A percentile compares a stretch with the other conserved stretches of the same genome.
These are phyloP conservation scores for Solea senegalensis DNA, from an alignment of 2,113 vertebrate species.

Conservation along the genomic window DNA sequence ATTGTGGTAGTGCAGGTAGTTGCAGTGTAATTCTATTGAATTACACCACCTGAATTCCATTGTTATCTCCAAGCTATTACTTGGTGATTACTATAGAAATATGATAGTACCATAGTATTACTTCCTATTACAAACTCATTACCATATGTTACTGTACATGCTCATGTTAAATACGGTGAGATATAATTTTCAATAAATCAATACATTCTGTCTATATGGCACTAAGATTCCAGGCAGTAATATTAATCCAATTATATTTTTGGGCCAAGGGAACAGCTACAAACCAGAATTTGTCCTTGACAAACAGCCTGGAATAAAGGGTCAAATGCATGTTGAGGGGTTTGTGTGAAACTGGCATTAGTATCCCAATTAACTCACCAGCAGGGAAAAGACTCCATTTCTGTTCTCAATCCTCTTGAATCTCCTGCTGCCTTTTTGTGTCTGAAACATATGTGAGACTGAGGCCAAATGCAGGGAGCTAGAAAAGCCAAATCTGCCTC, in stretches of 20 bases:
- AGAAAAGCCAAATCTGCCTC: conserved; percentile 35
- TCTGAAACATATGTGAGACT: conserved; percentile 84
- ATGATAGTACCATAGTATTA: too few relatives aligned
- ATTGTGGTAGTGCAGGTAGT: too few relatives aligned
- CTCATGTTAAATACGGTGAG: neutral
- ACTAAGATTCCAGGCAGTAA: neutral
- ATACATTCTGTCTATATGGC: neutral
- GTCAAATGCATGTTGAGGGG: conserved; percentile 15
- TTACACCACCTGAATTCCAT: too few relatives aligned
- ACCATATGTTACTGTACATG: neutral
- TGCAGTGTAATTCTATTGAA: too few relatives aligned
- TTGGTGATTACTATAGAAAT: too few relatives aligned
- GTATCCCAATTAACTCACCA: conserved; percentile 80
- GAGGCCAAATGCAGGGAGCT: conserved; percentile 66
- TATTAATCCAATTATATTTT: neutral
- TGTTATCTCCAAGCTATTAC: too few relatives aligned
- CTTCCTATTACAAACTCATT: too few relatives aligned
- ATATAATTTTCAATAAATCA: neutral
- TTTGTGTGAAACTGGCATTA: conserved; percentile 31
- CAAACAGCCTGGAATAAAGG: conserved; percentile 2
- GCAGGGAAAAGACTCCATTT: conserved; percentile 87
- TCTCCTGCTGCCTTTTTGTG: conserved; percentile 88
- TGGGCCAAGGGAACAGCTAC: neutral
- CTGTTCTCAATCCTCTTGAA: conserved; percentile 90
- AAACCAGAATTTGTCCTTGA: conserved; percentile 5